These are phyloP conservation scores for Drosophila ohnishii DNA, from an alignment of 1,140 invertebrate species.

Conservation along the genomic window DNA sequence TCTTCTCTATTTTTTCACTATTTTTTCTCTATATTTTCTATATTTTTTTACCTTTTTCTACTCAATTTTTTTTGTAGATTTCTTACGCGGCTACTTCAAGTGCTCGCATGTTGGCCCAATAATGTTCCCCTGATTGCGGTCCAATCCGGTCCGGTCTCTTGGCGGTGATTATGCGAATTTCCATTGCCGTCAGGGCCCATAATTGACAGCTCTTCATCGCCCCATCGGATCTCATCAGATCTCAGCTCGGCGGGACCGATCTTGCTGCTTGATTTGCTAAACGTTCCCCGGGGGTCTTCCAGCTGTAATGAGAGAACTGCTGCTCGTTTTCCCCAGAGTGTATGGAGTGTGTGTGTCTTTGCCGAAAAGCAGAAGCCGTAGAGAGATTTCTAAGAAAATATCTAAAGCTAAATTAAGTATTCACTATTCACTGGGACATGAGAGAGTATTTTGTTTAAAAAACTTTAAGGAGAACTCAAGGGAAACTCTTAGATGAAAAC, in stretches of 20 bases:
- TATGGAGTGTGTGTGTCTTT: not conserved
- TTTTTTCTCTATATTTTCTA: not conserved
- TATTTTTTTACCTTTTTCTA: not conserved
- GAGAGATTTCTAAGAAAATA: not conserved
- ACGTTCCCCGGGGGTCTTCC: conserved; percentile 14
- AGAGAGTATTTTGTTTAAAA: too few relatives aligned
- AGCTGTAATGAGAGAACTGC: conserved; percentile 25
- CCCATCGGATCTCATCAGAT: not conserved
- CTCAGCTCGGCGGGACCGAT: conserved; percentile 4
- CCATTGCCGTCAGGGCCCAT: conserved; percentile 1
- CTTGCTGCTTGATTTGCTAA: conserved; percentile 28
- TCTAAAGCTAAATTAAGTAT: not conserved
- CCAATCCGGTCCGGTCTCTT: conserved; percentile 37
- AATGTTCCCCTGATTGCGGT: conserved; percentile 60
- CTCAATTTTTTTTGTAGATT: not conserved
- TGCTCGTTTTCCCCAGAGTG: not conserved
- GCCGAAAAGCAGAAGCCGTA: conserved; percentile 7
- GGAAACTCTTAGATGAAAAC: too few relatives aligned
- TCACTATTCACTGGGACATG: not conserved
- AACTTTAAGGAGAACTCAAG: not conserved
- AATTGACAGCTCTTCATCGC: conserved; percentile 25
- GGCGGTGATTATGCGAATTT: conserved; percentile 71
- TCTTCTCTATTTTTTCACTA: not conserved
- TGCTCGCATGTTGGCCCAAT: conserved; percentile 71
- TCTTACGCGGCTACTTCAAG: conserved; percentile 23